Base-by-base conservation (phyloP, 2,797 vertebrate genomes). In the Phrynocephalus guinanensis region DNA sequence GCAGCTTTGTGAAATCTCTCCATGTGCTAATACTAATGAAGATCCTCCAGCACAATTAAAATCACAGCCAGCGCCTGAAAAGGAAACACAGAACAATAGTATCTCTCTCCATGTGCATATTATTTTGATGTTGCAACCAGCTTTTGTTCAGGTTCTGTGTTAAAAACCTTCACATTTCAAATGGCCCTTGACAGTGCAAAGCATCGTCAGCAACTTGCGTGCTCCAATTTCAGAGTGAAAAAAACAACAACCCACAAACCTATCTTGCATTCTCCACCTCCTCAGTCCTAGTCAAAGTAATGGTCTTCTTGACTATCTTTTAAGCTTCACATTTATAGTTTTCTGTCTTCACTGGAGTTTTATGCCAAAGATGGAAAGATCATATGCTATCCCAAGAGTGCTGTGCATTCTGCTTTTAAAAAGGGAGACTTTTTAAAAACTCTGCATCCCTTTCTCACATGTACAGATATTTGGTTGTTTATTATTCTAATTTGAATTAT, bases 11-110 rank as follows among this genome's bases (percentile, higher is more conserved):
- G 97, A 97, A 96, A 95, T 97, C 96, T 96, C 96, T 97, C 97
- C 95, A 97, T 97, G 97, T 96, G 97, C 97, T 97, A 97, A 97
- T 96, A 96, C 98, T 99, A 99, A 99, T 98, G 98, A 99, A 99
- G 98, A 98, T 98, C 98, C 98, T 98, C 97, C 97, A 98, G 97
- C 96, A 97, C 97, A 98, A 98, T 98, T 98, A 98, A 97, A 98
- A 97, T 95, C 95, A 90, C 97, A 97, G 97, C 96, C 97, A 97
- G 95, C 95, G 94, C 93, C 96, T 95, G 96, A 96, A 96, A 87
- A 94, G 96, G 95, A 97, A 97, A 97, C 95, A 96, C 95, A 97
- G 96, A 96, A 97, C 97, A 98, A 98, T 98, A 97, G 96, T 96
- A 98, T 98, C 97, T 98, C 98, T 97, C 97, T 96, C 93, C 89